These are phyloP conservation scores for Periophthalmodon schlosseri DNA, from an alignment of 2,113 vertebrate species.

Conservation along the genomic window DNA sequence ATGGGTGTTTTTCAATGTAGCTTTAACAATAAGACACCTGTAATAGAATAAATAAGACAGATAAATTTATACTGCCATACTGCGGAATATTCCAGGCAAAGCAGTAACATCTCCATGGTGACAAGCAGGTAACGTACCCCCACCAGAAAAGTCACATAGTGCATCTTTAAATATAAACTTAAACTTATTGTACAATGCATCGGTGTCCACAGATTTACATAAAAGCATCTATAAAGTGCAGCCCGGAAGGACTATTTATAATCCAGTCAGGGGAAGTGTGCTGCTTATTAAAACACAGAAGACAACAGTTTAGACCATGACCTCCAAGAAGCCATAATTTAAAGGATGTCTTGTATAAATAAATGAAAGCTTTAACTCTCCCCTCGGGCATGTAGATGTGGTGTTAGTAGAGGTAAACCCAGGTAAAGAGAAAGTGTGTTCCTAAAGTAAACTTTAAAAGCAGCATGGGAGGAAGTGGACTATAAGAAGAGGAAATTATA, in stretches of 20 bases:
- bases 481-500: background rate
- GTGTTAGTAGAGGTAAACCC: background rate
- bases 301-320: slow-evolving; percentile 12
- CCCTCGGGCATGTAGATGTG: background rate
- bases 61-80: no score
- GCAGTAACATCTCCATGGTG: no score
- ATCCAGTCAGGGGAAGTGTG: slow-evolving; percentile 12
- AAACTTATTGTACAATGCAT: background rate
- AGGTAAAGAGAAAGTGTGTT: background rate
- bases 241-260: slow-evolving; percentile 1
- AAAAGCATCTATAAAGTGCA: background rate
- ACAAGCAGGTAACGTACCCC: no score
- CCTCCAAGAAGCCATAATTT: slow-evolving; percentile 4
- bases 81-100: no score
- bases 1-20: no score
- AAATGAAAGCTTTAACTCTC: slow-evolving; percentile 18
- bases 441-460: background rate
- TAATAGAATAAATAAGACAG: no score
- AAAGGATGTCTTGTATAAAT: slow-evolving; percentile 5
- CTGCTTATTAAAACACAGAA: slow-evolving; percentile 19
- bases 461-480: background rate
- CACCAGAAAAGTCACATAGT: background rate
- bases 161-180: background rate
- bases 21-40: no score
- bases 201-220: background rate